Base-by-base conservation (phyloP, 1,140 invertebrate genomes). In the Meloidogyne floridensis region DNA sequence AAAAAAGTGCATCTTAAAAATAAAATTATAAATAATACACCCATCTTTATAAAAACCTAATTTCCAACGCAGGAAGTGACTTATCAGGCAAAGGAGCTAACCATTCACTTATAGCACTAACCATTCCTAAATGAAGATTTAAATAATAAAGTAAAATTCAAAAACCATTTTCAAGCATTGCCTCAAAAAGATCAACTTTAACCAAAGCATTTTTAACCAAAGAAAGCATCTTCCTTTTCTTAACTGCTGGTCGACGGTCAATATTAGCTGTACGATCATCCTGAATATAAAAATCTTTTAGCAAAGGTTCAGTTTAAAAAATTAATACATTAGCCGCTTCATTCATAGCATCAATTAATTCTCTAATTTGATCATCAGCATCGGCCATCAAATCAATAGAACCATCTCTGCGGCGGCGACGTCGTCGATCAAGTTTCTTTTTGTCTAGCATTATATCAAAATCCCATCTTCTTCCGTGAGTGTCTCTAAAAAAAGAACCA, bases 71-170 rank as follows among this genome's bases (percentile, higher is more conserved):
- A 9, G 97, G 96, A 86, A 99, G 93, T 87, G 95, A 96, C 86
- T 95, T 93, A 91, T 98, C 97, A 42, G 97, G 97, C 93, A 99
- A 94, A 0, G 97, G 97, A 5, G 97, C 95, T 9, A 99, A 53
- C 86, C 85, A 87, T 54, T 90, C 87, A 13, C 87, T 85, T 0
- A 89, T 75, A 10, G 86, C 87, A 72, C 79, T 84, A 84, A 89
- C 87, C 83, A 89, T 89, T 18, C 77, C 77, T 79, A 79, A 43
- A 7, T 15, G 2, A 72, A 20, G 0, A 7, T 69, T 32, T 2
- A 42, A 53, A 32, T 2, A 78, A n/a, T 11, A 4, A 15, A 69
- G 70, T 13, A 47, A 47, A 20, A 47, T 13, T 72, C 71, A 10
- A 11, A 18, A 2, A 42, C 85, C 84, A 75, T 88, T 89, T 20